These are phyloP conservation scores for Sisyra nigra DNA, from an alignment of 2,888 invertebrate genomes.

Conservation along the genomic window DNA sequence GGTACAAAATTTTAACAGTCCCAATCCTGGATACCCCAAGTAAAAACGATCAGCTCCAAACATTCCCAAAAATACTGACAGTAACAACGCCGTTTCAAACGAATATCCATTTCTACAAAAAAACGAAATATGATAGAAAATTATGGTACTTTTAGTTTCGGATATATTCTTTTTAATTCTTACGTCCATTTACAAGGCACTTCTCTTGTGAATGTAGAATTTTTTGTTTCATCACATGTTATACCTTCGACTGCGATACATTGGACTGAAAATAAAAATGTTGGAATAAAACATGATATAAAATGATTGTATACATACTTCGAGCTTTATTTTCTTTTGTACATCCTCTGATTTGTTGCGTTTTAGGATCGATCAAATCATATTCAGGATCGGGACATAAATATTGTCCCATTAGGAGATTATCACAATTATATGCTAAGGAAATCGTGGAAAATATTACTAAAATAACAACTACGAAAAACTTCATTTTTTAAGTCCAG, in stretches of 20 bases:
- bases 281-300: neutral
- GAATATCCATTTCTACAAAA: constrained; percentile 78
- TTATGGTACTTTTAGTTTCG: neutral
- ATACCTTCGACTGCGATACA: constrained; percentile 75
- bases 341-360: constrained; percentile 77
- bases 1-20: constrained; percentile 86
- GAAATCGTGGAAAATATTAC: neutral
- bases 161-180: constrained; percentile 23
- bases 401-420: constrained; percentile 61
- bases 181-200: constrained; percentile 92
- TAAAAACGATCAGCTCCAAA: constrained; percentile 96
- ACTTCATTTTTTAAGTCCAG: too few species aligned
- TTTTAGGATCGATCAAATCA: constrained; percentile 69
- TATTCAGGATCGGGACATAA: constrained; percentile 64
- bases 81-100: constrained; percentile 75
- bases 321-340: constrained; percentile 61
- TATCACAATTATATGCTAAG: constrained; percentile 40
- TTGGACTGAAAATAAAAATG: constrained; percentile 37
- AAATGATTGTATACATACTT: constrained; percentile 31
- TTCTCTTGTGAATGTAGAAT: constrained; percentile 63
- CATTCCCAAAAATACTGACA: constrained; percentile 96
- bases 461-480: neutral
- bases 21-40: constrained; percentile 94
- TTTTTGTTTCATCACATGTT: constrained; percentile 62
- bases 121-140: constrained; percentile 8